Base-by-base conservation (phyloP, 2,113 vertebrate species). In the Tapirus terrestris region DNA sequence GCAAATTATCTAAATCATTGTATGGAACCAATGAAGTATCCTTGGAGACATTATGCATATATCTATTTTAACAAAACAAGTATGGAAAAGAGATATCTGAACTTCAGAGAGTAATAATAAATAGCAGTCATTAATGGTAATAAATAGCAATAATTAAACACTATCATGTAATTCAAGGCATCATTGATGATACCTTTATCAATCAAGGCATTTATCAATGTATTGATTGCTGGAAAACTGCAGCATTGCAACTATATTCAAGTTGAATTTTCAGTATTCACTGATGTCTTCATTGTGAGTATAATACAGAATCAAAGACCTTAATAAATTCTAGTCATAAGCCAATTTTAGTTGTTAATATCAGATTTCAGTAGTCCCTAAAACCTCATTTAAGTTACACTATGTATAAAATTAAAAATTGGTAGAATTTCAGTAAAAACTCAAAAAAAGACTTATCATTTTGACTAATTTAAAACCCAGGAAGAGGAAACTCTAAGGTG, bases 251-350 rank as follows among this genome's bases (percentile, higher is more conserved):
- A 79, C 7, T 67, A 18, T 83, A 63, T 95, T 77, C 21, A 20
- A 53, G 10, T 60, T 73, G 25, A 92, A 76, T 53, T 97, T 87
- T 84, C 21, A 84, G 33, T 17, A 63, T 67, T 63, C 13, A 53
- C 31, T 88, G 8, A 45, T 51, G 0, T 75, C 12, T 93, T 43
- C 76, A 11, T 94, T 70, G 39, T 56, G 92, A 61, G 2, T 27
- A 43, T 20, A 89, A 63, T 73, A 61, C 36, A 60, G 29, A 70
- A 73, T 56, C 79, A 5, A 17, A 83, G 13, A 51, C 23, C 8
- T 90, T 33, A 88, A 51, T 85, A 91, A n/a, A 90, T 94, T 87
- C 16, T 80, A 70, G 13, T 56, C 39, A 86, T 56, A 81, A 84
- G 33, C 4, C 61, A 91, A 0, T 53, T 61, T 96, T 68, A 77